These are phyloP conservation scores for Podarcis cretensis DNA, from an alignment of 2,113 vertebrate species.

Conservation along the genomic window DNA sequence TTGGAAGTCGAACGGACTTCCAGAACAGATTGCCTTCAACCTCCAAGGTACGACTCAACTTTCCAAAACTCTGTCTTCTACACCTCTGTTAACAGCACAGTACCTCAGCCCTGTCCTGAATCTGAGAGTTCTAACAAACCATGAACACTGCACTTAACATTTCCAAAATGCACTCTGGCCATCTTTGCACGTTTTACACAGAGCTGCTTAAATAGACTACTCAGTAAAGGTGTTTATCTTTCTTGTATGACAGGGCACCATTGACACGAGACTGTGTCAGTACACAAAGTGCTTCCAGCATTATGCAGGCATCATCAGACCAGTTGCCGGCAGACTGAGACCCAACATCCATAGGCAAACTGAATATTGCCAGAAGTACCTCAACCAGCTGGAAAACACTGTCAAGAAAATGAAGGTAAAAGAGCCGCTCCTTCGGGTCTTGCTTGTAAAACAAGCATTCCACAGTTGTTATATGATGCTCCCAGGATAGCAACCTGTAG, in stretches of 20 bases:
- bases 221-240: neutral
- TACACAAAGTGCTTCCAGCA: constrained; percentile 8
- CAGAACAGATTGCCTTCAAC: no score
- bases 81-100: neutral
- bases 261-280: neutral
- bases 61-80: neutral
- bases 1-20: no score
- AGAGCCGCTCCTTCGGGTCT: neutral
- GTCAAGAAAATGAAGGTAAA: constrained; percentile 39
- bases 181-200: neutral
- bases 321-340: neutral
- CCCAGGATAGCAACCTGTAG: neutral
- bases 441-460: neutral
- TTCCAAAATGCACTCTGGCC: neutral
- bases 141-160: no score
- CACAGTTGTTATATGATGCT: neutral
- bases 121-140: neutral
- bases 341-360: neutral
- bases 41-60: no score
- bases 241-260: neutral
- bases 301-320: neutral
- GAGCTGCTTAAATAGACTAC: neutral
- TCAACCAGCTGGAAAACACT: constrained; percentile 1
- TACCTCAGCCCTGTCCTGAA: neutral
- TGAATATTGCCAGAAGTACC: neutral